Evolutionary conservation across 2,888 invertebrate genomes (phyloP).

Genomic region (Exocentrus adspersus): DNA sequence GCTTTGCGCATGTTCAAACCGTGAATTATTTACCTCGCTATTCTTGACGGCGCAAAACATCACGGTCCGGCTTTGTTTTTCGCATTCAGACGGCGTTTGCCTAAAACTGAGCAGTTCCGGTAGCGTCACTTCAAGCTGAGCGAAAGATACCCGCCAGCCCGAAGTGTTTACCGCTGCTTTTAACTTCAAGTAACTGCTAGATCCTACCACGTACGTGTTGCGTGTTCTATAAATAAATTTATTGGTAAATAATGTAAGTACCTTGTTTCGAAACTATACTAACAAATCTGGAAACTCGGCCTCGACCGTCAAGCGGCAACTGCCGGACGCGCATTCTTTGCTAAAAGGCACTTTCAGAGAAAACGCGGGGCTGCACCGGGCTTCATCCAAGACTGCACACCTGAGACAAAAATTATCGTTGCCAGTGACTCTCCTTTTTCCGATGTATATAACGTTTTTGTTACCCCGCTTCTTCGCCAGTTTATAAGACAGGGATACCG

Average conservation of each 20-base stretch:
- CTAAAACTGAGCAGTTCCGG: constrained; percentile 56
- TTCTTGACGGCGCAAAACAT: constrained; percentile 53
- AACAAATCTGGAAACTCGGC: constrained; percentile 36
- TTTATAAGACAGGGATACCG: constrained; percentile 26
- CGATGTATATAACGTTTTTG: constrained; percentile 27
- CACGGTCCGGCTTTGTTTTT: constrained; percentile 41
- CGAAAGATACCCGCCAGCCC: constrained; percentile 66
- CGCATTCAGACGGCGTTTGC: constrained; percentile 48
- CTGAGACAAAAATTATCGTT: constrained; percentile 25
- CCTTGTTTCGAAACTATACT: not conserved
- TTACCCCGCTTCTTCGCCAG: constrained; percentile 2
- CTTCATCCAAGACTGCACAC: constrained; percentile 38
- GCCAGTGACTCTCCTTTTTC: too few species aligned
- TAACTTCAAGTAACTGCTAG: constrained; percentile 52
- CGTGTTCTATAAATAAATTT: constrained; percentile 41
- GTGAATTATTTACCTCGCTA: constrained; percentile 25
- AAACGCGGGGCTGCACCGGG: constrained; percentile 29
- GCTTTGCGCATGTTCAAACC: too few species aligned
- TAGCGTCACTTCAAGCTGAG: constrained; percentile 63
- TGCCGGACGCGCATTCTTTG: constrained; percentile 67
- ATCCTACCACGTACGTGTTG: constrained; percentile 56
- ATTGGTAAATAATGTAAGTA: not conserved
- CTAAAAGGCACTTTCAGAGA: constrained; percentile 54
- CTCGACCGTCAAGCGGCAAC: constrained; percentile 65
- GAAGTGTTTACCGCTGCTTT: constrained; percentile 58